Percentiles rank a stretch among this genome's conserved stretches.
phyloP scores from a whole-genome alignment of 2,888 invertebrate genomes.

The Lysandra bellargus region DNA sequence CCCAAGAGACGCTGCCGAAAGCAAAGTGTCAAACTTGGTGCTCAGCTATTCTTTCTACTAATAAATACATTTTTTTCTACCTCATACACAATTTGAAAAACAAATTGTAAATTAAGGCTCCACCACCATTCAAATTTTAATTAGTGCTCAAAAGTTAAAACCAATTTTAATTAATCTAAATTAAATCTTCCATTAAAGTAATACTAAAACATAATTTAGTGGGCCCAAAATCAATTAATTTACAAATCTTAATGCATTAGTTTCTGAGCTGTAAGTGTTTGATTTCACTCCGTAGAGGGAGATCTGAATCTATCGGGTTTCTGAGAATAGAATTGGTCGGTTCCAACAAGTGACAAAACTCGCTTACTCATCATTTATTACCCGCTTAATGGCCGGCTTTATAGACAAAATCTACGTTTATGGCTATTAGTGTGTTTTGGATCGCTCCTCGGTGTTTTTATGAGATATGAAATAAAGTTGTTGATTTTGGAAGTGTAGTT shows the following conservation, averaged over 20 bases:
- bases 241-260: slow-evolving; percentile 5
- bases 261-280: slow-evolving; percentile 54
- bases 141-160: neutral
- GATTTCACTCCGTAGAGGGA: slow-evolving; percentile 31
- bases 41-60: no score
- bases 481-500: slow-evolving; percentile 37
- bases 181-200: slow-evolving; percentile 3
- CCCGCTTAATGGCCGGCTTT: slow-evolving; percentile 60
- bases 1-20: no score
- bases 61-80: no score
- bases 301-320: slow-evolving; percentile 67
- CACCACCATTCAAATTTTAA: neutral
- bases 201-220: slow-evolving; percentile 14
- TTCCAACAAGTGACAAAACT: slow-evolving; percentile 56
- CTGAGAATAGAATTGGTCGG: slow-evolving; percentile 62
- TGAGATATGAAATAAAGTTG: slow-evolving; percentile 35
- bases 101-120: neutral
- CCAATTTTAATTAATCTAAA: neutral
- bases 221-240: slow-evolving; percentile 1
- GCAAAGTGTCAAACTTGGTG: no score
- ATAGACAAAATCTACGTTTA: slow-evolving; percentile 41
- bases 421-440: slow-evolving; percentile 16
- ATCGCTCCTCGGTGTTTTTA: slow-evolving; percentile 9
- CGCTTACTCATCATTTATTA: slow-evolving; percentile 59
- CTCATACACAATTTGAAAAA: neutral